Evolutionary conservation across 2,888 invertebrate genomes (phyloP), one percentile per base, ranked within the genome.

Genomic region (Phortica okadai): DNA sequence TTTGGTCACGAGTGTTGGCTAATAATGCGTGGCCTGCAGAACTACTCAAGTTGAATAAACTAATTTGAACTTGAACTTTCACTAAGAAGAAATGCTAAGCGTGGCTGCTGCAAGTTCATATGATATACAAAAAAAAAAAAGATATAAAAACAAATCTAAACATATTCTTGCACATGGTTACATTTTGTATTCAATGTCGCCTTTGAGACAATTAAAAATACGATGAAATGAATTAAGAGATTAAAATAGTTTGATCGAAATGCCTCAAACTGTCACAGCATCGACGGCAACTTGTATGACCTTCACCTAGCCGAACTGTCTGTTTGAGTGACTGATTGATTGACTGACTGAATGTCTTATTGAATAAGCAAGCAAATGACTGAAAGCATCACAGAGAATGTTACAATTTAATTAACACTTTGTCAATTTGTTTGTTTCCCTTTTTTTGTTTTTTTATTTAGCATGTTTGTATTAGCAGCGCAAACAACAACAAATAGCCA

Each of bases 391-490:
- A 56, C 14, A 14, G 16, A 16, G n/a, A 56, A 16, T 25, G 69
- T 50, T 69, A 69, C 70, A 72, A 72, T 72, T 54, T 72, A 54
- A 72, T 72, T 72, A 41, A 72, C 70, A 72, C 70, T 72, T 72
- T 54, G 33, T 72, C 56, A 44, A 6, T 33, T 25, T 33, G 7
- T 16, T 44, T 44, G 16, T 45, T 69, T 44, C 33, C 33, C 33
- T 21, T 14, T 59, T n/a, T n/a, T n/a, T n/a, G n/a, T n/a, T n/a
- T n/a, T n/a, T n/a, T 59, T 59, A 8, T 16, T 16, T 69, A 54
- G 41, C 41, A 7, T 72, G 41, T 56, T 72, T 44, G 11, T 21
- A 25, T 56, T 11, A 72, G 70, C 70, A 72, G 54, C 21, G 25
- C 33, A 72, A 72, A 25, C 56, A 33, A 21, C 45, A 7, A 62